Evolutionary conservation across 2,888 invertebrate genomes (phyloP), one percentile per base, ranked within the genome.

Genomic region (Acrocera orbiculus): DNA sequence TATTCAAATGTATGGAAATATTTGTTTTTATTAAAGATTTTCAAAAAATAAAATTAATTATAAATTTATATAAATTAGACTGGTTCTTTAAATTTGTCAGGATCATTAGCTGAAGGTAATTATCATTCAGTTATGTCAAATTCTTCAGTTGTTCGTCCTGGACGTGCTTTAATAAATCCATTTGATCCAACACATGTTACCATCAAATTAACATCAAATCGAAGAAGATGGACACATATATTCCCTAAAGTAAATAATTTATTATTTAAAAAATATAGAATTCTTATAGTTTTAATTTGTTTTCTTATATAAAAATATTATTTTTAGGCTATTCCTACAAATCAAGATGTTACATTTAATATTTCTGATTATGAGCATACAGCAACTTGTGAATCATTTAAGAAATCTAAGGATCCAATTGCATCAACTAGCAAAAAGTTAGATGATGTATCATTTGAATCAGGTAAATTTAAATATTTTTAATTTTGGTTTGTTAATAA

Each of bases 111-210:
- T 3, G 58, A 58, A 13, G 58, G 56, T 38, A 58, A 56, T 40
- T 43, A 47, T 1, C 47, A 55, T 3, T 45, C 54, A 1, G 56
- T 60, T 34, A 53, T 57, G 13, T 56, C 57, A 25, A 56, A 66
- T 50, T 66, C 67, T 31, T 69, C 71, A 0, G 65, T 70, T 27
- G 65, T 73, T 14, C 60, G 78, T n/a, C 78, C 83, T 2, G 81
- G 83, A 0, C 65, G 83, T 39, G 85, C 90, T 2, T 66, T 90
- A 27, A 92, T 98, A 48, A 96, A 98, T 62, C 98, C 98, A 0
- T 98, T 98, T 56, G 93, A 93, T 56, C 96, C 96, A 0, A 92
- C 93, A 0, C 87, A 93, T 53, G 90, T 96, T 35, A 89, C 90
- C 20, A 90, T 93, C 44, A 93, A 93, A 58, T 63, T 92, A 29